Conservation (phyloP, 2,888 invertebrate species). For the Pyrrhia umbra region DNA sequence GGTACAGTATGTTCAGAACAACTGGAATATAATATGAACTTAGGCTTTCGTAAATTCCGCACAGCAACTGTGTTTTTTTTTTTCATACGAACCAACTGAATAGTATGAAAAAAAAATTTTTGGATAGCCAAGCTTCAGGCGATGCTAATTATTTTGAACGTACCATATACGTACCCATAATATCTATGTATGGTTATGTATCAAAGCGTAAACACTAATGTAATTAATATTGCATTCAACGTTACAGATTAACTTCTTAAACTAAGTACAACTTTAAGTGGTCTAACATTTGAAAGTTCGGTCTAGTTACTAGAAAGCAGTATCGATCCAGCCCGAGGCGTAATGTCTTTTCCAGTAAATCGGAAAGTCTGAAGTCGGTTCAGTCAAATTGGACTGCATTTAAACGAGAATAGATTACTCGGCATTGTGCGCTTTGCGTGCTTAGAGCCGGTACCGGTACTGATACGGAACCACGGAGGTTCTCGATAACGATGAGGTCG, state of each 20-base stretch:
- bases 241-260: slow-evolving; percentile 1
- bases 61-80: too few relatives aligned
- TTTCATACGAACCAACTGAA: too few relatives aligned
- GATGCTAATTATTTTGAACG: too few relatives aligned
- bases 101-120: too few relatives aligned
- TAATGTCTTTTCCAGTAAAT: slow-evolving; percentile 33
- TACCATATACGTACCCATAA: too few relatives aligned
- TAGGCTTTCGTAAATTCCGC: background rate
- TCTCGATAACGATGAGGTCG: background rate
- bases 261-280: background rate
- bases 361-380: slow-evolving; percentile 32
- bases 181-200: too few relatives aligned
- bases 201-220: too few relatives aligned
- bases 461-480: slow-evolving; percentile 7
- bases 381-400: slow-evolving; percentile 49
- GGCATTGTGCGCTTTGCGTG: slow-evolving; percentile 22
- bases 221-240: background rate
- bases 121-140: too few relatives aligned
- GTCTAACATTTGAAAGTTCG: slow-evolving; percentile 12
- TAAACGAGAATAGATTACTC: slow-evolving; percentile 40
- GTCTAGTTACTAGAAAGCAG: slow-evolving; percentile 10
- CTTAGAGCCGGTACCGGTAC: background rate
- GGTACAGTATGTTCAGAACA: background rate
- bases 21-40: background rate
- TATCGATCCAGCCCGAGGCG: slow-evolving; percentile 23